Percentiles rank a stretch among this genome's conserved stretches.
Conservation (phyloP, 2,888 invertebrate species). For the Andrena trimmerana region DNA sequence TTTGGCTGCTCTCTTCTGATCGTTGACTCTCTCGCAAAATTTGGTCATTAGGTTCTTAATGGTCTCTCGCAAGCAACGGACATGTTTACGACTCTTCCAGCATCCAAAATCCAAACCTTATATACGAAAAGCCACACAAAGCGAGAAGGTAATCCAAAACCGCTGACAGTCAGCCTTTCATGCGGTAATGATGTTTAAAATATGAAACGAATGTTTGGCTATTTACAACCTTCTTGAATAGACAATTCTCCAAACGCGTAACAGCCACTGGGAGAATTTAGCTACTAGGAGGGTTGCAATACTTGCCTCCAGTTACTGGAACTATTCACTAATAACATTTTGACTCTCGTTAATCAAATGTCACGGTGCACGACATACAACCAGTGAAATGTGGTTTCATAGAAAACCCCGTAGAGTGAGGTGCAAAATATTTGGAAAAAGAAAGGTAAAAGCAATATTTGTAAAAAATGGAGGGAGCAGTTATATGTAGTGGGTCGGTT, state of each 20-base stretch:
- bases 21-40: slow-evolving; percentile 10
- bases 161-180: not conserved
- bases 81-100: slow-evolving; percentile 24
- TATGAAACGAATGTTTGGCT: not conserved
- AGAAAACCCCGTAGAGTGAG: too few species aligned
- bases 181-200: not conserved
- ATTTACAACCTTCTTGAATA: not conserved
- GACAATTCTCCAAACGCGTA: not conserved
- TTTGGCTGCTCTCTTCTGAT: slow-evolving; percentile 22
- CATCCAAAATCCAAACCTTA: not conserved
- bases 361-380: too few species aligned
- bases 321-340: too few species aligned
- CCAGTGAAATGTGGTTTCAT: too few species aligned
- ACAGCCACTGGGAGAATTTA: not conserved
- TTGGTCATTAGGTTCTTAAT: slow-evolving; percentile 37
- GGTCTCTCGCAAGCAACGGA: slow-evolving; percentile 37
- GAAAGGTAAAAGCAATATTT: too few species aligned
- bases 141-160: not conserved
- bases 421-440: too few species aligned
- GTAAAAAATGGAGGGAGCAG: too few species aligned
- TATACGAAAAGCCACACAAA: not conserved
- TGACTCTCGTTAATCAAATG: too few species aligned
- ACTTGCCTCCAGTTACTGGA: not conserved
- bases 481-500: too few species aligned
- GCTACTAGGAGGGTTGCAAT: not conserved